These are phyloP conservation scores for Mya arenaria DNA, from an alignment of 1,140 invertebrate genomes.

Conservation along the genomic window DNA sequence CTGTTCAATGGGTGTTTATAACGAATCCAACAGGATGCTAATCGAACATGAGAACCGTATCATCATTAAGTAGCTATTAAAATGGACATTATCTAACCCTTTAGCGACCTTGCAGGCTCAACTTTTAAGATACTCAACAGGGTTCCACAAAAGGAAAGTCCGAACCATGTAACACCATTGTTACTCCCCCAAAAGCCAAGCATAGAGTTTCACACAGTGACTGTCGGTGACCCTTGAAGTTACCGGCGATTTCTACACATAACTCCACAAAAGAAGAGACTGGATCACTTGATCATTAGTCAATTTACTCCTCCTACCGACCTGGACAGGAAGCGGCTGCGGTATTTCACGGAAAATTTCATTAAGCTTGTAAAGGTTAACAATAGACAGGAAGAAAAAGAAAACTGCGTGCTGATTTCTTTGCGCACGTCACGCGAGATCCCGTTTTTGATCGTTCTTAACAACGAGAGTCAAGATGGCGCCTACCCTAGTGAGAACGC, in stretches of 20 bases:
- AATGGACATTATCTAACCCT: conserved; percentile 37
- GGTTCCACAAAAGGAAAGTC: conserved; percentile 3
- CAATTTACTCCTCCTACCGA: conserved; percentile 28
- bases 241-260: conserved; percentile 5
- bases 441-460: background rate
- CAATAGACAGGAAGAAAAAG: conserved; percentile 38
- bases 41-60: background rate
- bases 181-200: conserved; percentile 8
- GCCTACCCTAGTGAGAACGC: conserved; percentile 7
- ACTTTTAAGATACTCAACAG: background rate
- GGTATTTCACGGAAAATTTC: conserved; percentile 55
- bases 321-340: conserved; percentile 35
- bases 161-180: conserved; percentile 32
- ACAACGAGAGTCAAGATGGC: conserved; percentile 36
- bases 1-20: conserved; percentile 4
- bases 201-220: conserved; percentile 2
- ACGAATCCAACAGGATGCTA: background rate
- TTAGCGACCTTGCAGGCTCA: background rate
- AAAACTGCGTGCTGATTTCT: conserved; percentile 33
- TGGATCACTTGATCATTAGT: conserved; percentile 46
- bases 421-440: conserved; percentile 42
- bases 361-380: conserved; percentile 23
- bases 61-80: conserved; percentile 7
- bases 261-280: conserved; percentile 15
- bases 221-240: conserved; percentile 37